A percentile compares a stretch with the other conserved stretches of the same genome.
These are phyloP conservation scores for Furcula furcula DNA, from an alignment of 2,888 invertebrate species.

Conservation along the genomic window DNA sequence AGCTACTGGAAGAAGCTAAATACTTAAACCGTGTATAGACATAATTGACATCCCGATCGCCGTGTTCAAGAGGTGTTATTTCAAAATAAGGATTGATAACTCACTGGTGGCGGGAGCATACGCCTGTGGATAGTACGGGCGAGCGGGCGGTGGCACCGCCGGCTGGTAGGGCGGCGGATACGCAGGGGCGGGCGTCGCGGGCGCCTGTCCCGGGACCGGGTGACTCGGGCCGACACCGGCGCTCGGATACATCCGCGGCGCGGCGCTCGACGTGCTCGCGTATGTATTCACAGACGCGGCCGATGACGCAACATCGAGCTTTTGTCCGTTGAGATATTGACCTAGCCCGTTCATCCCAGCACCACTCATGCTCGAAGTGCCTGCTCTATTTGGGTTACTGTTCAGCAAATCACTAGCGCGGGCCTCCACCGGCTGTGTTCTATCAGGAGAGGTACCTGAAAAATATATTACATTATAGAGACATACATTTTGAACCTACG, in stretches of 20 bases:
- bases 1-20: too few relatives aligned
- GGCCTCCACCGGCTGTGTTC: slow-evolving; percentile 7
- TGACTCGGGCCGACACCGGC: neutral
- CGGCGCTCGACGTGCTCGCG: slow-evolving; percentile 1
- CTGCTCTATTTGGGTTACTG: slow-evolving; percentile 9
- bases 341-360: slow-evolving; percentile 9
- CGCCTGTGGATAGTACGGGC: slow-evolving; percentile 21
- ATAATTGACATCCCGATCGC: too few relatives aligned
- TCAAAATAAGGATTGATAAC: too few relatives aligned
- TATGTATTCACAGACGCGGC: slow-evolving; percentile 4
- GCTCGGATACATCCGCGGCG: slow-evolving; percentile 8
- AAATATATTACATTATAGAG: too few relatives aligned
- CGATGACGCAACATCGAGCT: slow-evolving; percentile 2
- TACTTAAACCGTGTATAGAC: too few relatives aligned
- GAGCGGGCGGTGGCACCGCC: slow-evolving; percentile 26
- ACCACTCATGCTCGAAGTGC: slow-evolving; percentile 5
- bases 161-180: slow-evolving; percentile 26
- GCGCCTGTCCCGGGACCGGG: neutral
- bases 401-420: slow-evolving; percentile 4
- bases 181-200: slow-evolving; percentile 3
- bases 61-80: too few relatives aligned
- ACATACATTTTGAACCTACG: too few relatives aligned
- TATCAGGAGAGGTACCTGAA: slow-evolving; percentile 1
- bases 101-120: slow-evolving; percentile 20
- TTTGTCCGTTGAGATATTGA: slow-evolving; percentile 13